Base-by-base conservation (phyloP, 2,888 invertebrate species). In the Agrypnus murinus region DNA sequence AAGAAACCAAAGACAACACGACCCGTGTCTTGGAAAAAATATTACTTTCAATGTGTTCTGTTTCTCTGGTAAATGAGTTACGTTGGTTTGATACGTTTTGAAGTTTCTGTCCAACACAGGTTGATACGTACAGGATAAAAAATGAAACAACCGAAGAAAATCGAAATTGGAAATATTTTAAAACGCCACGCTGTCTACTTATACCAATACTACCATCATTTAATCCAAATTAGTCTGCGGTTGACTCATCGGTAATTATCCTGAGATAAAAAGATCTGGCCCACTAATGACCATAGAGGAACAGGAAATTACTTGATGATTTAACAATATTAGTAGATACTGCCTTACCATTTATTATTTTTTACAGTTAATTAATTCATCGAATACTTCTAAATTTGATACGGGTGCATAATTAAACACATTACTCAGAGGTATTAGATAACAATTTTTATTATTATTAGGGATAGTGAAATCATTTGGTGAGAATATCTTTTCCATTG, bases 1-100 rank as follows among this genome's bases (percentile, higher is more conserved):
- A 34, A 59, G 66, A 66, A 66, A 58, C 66, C 48, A 59, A 34
- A 65, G 19, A 57, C 55, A 36, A 38, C 38, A 12, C n/a, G 25
- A 25, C 25, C 25, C 25, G 25, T 14, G 55, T 36, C 36, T 17
- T 19, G 15, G 57, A 58, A 58, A 50, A 66, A 58, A 25, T 25
- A 25, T 25, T 32, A 65, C 50, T 53, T n/a, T 34, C 40, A 14
- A 10, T 10, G 50, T 6, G 32, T 40, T 40, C 25, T 25, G 5
- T 25, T 25, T 25, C 25, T 25, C 25, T 25, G 25, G 25, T 25
- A 25, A 25, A 25, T 25, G 5, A 25, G 5, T 25, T 25, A 25
- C 25, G 25, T 5, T 25, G 25, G 25, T 25, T 25, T 25, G 25
- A 25, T 25, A 5, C 5, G 3, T 25, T 25, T 25, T 25, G n/a